Conservation (phyloP, 2,888 invertebrate species). For the Eupithecia subumbrata region DNA sequence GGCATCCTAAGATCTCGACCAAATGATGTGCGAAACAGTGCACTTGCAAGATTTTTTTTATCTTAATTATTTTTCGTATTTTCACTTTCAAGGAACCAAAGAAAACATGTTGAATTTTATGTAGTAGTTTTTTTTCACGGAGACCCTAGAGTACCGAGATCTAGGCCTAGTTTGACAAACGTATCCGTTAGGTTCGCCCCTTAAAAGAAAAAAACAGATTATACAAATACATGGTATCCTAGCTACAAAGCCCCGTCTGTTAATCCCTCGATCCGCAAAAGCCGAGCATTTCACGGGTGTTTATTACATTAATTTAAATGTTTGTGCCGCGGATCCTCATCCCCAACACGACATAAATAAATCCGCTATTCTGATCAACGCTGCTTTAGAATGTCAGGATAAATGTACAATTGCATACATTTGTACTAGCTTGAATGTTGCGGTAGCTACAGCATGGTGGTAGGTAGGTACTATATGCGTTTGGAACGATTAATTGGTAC, state of each 20-base stretch:
- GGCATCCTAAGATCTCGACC: too few relatives aligned
- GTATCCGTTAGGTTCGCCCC: too few relatives aligned
- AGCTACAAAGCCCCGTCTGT: slow-evolving; percentile 48
- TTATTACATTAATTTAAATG: slow-evolving; percentile 84
- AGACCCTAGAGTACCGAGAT: too few relatives aligned
- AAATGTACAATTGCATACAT: slow-evolving; percentile 1
- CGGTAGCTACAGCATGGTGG: neutral
- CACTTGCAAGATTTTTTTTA: too few relatives aligned
- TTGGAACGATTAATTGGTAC: neutral
- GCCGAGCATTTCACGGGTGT: slow-evolving; percentile 78
- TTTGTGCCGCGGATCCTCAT: slow-evolving; percentile 70
- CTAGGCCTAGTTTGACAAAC: too few relatives aligned
- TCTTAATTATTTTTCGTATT: too few relatives aligned
- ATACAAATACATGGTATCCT: slow-evolving; percentile 3
- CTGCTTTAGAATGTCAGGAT: slow-evolving; percentile 29
- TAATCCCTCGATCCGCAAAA: slow-evolving; percentile 59
- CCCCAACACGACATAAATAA: slow-evolving; percentile 56
- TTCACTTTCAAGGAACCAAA: too few relatives aligned
- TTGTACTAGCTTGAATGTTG: slow-evolving; percentile 4
- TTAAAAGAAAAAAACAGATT: neutral
- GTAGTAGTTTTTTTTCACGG: too few relatives aligned
- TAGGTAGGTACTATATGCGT: neutral
- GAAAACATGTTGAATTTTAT: too few relatives aligned
- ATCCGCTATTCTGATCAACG: slow-evolving; percentile 50
- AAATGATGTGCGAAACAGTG: too few relatives aligned